Evolutionary conservation across 1,140 invertebrate species (phyloP), one percentile per base, ranked within the genome.

Genomic region (Neodiprion virginianus): DNA sequence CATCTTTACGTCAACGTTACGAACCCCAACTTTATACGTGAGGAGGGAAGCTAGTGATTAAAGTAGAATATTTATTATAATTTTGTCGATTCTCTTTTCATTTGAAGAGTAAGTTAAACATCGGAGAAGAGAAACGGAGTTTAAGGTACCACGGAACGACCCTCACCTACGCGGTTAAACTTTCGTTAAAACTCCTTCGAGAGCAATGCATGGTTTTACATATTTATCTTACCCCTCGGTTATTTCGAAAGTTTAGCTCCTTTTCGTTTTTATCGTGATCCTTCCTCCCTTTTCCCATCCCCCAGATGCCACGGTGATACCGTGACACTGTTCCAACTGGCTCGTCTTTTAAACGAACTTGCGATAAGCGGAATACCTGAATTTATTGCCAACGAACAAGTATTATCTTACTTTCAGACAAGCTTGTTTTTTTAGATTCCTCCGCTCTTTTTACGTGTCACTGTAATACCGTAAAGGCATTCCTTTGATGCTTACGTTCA

Each of bases 211-310:
- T 21, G 67, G 67, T 21, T 69, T 69, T 23, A 69, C 67, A 69
- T 47, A 23, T 69, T 69, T 69, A 69, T 69, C 67, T 69, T 12
- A 69, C 67, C 11, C 67, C 23, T 47, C 7, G 67, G 10, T 69
- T 21, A 21, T 47, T 47, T 69, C 21, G 5, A 69, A 69, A 69
- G 21, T 69, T 69, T 69, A 69, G 21, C 21, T 23, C 23, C 11
- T 61, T 17, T 61, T 61, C 53, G 53, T 61, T 12, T 61, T 17
- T 61, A 17, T 14, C n/a, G 53, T 61, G 53, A 40, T 40, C 28
- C 28, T 40, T 40, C 28, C 28, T 40, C 28, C 28, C 28, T 40
- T 40, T 5, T 40, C 28, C 5, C 28, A 40, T 40, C 28, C 28
- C 28, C 28, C 28, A 40, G 28, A 40, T 40, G 53, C 11, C 11